Percentiles rank a stretch among this genome's conserved stretches.
Conservation (phyloP, 2,888 invertebrate species). For the Drosophila prolongata region DNA sequence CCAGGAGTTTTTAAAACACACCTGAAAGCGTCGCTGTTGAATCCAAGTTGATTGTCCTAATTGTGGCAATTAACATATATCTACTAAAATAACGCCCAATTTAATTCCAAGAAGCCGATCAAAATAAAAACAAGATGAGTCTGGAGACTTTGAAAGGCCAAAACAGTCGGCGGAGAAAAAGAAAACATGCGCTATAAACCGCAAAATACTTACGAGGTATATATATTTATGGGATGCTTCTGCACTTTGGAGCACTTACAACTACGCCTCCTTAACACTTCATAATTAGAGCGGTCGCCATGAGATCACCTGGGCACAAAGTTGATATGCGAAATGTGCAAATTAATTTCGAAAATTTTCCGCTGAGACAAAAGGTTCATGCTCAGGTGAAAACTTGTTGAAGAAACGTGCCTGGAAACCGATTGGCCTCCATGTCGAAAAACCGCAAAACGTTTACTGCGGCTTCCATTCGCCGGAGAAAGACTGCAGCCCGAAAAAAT, state of each 20-base stretch:
- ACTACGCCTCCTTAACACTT: conserved; percentile 45
- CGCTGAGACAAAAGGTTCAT: conserved; percentile 43
- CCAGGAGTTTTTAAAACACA: conserved; percentile 30
- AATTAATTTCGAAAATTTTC: conserved; percentile 59
- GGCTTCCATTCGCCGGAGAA: conserved; percentile 2
- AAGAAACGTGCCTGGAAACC: conserved; percentile 22
- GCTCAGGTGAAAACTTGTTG: conserved; percentile 33
- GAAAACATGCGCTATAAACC: conserved; percentile 15
- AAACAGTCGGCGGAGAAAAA: conserved; percentile 6
- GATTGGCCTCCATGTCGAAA: conserved; percentile 4
- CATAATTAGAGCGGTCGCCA: conserved; percentile 40
- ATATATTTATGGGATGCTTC: not conserved
- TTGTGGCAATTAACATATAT: conserved; percentile 46
- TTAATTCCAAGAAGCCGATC: conserved; percentile 33
- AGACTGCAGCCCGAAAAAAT: conserved; percentile 15
- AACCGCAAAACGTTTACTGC: conserved; percentile 38
- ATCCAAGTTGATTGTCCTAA: conserved; percentile 36
- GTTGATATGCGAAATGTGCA: conserved; percentile 43
- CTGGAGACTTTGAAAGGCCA: conserved; percentile 14
- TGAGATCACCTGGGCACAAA: conserved; percentile 38
- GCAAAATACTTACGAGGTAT: conserved; percentile 7
- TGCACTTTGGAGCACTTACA: conserved; percentile 27
- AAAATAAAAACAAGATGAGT: conserved; percentile 35
- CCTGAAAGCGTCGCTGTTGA: conserved; percentile 1
- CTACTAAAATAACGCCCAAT: conserved; percentile 25